These are phyloP conservation scores for Halichoerus grypus DNA, from an alignment of 2,113 vertebrate species.

Conservation along the genomic window DNA sequence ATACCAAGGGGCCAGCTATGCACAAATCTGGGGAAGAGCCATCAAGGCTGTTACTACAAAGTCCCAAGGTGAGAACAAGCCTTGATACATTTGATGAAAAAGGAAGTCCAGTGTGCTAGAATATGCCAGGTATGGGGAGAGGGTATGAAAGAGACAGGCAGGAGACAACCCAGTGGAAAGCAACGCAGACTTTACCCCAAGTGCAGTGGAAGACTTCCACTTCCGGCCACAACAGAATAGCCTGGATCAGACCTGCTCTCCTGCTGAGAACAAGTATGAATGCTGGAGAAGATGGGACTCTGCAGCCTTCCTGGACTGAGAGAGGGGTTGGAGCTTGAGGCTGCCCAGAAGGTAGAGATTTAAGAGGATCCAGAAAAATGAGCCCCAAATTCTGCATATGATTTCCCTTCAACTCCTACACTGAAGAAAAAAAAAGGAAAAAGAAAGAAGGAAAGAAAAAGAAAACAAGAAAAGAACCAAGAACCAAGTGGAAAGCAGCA, in stretches of 20 bases:
- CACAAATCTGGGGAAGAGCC: neutral
- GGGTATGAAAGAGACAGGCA: neutral
- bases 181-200: neutral
- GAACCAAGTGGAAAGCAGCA: constrained; percentile 12
- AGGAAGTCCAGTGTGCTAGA: neutral
- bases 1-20: neutral
- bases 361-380: neutral
- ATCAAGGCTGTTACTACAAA: neutral
- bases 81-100: neutral
- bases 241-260: neutral
- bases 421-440: neutral
- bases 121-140: neutral
- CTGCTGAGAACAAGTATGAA: neutral
- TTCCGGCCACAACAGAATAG: neutral
- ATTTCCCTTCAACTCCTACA: neutral
- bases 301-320: neutral
- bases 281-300: neutral
- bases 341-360: neutral
- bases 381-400: neutral
- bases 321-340: neutral
- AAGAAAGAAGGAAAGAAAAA: neutral
- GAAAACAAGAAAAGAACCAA: neutral
- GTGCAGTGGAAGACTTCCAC: neutral
- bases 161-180: neutral
- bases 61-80: no score